Conservation (phyloP, 2,113 vertebrate species). For the Ophiodon elongatus region DNA sequence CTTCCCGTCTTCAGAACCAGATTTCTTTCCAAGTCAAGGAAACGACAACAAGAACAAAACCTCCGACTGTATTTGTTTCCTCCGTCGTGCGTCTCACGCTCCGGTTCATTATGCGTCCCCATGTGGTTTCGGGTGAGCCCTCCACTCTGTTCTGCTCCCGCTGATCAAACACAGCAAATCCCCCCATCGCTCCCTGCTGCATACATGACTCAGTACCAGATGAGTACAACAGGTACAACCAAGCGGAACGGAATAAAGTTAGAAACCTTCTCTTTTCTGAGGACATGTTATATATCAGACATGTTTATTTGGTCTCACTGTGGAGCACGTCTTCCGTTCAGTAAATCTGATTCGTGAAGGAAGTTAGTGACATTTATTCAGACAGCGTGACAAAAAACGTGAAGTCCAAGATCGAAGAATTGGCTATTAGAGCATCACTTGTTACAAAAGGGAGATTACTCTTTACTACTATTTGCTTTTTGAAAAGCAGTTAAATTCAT, state of each 20-base stretch:
- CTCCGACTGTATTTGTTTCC: neutral
- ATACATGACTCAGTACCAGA: neutral
- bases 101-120: neutral
- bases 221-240: neutral
- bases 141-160: conserved; percentile 11
- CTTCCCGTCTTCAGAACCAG: neutral
- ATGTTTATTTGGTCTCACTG: neutral
- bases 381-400: too few species aligned
- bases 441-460: too few species aligned
- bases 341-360: neutral
- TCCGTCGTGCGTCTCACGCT: neutral
- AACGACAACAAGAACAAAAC: neutral
- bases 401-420: too few species aligned
- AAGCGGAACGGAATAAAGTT: too few species aligned
- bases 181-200: neutral
- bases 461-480: neutral
- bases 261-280: neutral
- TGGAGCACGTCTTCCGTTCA: neutral
- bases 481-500: too few species aligned
- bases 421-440: too few species aligned
- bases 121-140: neutral
- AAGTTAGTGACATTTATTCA: neutral
- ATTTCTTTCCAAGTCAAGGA: neutral
- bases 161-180: conserved; percentile 4
- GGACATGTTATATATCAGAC: neutral